Percentiles rank a stretch among this genome's conserved stretches.
These are phyloP conservation scores for Myiotriccus ornatus DNA, from an alignment of 2,797 vertebrate genomes.

Conservation along the genomic window DNA sequence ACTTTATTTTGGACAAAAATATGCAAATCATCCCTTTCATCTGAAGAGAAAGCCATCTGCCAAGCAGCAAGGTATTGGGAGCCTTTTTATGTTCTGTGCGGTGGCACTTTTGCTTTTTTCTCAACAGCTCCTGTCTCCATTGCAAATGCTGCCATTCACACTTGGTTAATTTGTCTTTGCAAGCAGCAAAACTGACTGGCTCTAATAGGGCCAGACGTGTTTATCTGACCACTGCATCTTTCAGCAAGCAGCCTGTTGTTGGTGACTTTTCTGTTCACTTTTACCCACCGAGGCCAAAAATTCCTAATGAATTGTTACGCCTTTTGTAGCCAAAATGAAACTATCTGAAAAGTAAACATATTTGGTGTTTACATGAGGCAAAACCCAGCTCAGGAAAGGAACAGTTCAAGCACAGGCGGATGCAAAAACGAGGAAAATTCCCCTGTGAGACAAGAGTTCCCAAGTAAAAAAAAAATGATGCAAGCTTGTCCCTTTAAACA, in stretches of 20 bases:
- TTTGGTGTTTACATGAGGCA: slow-evolving; percentile 43
- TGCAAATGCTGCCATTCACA: not conserved
- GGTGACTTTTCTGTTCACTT: slow-evolving; percentile 30
- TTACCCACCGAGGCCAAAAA: slow-evolving; percentile 28
- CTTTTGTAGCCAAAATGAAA: slow-evolving; percentile 26
- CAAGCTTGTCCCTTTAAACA: slow-evolving; percentile 45
- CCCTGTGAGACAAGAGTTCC: slow-evolving; percentile 46
- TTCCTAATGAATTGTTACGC: slow-evolving; percentile 21
- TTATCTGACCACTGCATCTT: not conserved
- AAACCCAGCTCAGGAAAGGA: slow-evolving; percentile 39
- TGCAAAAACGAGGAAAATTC: slow-evolving; percentile 48
- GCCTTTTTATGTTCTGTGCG: not conserved
- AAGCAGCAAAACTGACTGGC: not conserved
- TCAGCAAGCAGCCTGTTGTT: not conserved
- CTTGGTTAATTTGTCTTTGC: slow-evolving; percentile 24
- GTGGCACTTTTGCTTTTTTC: not conserved
- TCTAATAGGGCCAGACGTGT: not conserved
- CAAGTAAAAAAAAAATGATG: slow-evolving; percentile 41
- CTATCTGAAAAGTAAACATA: slow-evolving; percentile 39
- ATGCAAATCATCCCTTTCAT: not conserved
- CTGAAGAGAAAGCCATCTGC: not conserved
- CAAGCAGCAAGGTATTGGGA: not conserved
- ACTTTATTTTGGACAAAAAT: slow-evolving; percentile 11
- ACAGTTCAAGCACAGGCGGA: not conserved
- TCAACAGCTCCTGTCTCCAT: not conserved